A percentile compares a stretch with the other conserved stretches of the same genome.
phyloP scores from a whole-genome alignment of 2,797 vertebrate species.

The Cryptoprocta ferox region DNA sequence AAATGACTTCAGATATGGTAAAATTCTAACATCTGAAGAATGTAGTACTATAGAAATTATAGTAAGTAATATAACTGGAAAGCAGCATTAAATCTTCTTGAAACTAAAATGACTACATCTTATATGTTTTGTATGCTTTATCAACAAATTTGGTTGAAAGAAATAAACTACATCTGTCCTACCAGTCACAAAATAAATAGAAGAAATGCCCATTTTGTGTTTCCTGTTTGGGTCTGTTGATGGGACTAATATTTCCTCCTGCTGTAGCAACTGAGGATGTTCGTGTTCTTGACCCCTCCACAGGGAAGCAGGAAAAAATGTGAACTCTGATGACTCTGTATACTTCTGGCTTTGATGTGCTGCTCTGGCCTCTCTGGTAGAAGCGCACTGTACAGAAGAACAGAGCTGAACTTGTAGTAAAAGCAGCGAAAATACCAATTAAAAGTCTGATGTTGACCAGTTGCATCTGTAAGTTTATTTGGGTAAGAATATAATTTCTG shows the following conservation, averaged over 20 bases:
- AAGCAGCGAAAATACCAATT: background rate
- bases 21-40: conserved; percentile 30
- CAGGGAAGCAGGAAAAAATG: conserved; percentile 67
- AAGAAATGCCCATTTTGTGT: background rate
- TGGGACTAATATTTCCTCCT: conserved; percentile 22
- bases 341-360: conserved; percentile 51
- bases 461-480: background rate
- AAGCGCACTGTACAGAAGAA: background rate
- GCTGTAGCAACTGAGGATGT: conserved; percentile 53
- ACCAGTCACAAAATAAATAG: conserved; percentile 52
- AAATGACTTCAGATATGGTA: background rate
- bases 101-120: background rate
- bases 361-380: background rate
- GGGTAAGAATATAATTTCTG: background rate
- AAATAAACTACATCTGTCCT: background rate
- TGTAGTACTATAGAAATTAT: background rate
- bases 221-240: conserved; percentile 68
- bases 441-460: background rate
- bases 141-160: conserved; percentile 26
- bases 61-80: conserved; percentile 19
- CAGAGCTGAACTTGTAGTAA: background rate
- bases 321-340: conserved; percentile 52
- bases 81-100: background rate
- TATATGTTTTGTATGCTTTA: background rate
- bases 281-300: conserved; percentile 62